Base-by-base conservation (phyloP, 2,888 invertebrate species). In the Conus canariensis region DNA sequence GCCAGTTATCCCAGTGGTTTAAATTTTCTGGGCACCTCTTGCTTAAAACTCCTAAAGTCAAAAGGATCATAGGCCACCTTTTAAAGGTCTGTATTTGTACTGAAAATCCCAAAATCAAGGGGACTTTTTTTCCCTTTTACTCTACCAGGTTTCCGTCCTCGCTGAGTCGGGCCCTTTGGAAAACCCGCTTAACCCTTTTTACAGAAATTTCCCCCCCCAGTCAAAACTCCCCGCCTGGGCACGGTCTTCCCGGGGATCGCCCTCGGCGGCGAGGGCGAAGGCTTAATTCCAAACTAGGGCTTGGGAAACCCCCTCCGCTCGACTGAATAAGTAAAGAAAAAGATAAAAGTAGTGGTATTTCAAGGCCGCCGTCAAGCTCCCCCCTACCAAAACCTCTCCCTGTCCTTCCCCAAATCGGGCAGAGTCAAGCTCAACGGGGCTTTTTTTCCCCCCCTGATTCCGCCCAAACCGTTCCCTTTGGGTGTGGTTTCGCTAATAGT, bases 371-470 rank as follows among this genome's bases (percentile, higher is more conserved):
- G n/a, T n/a, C n/a, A 9, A 9, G 10, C 64, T 64, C 64, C 64
- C 10, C 64, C 14, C 64, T 9, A 64, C 64, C 14, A 14, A 64
- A 64, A 64, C 87, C 90, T 85, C 89, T 91, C 83, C 88, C 80
- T 89, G 97, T 97, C 97, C 97, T 96, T 97, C 97, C 97, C 97
- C 97, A 97, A 97, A 97, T 97, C 97, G 97, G 97, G 97, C 97
- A 97, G 97, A 97, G 97, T 96, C 95, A 95, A 96, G 96, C 95
- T 96, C 96, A 96, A 96, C 96, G 97, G 64, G 64, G 97, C 97
- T 97, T 97, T 97, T 97, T 97, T 97, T 97, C 97, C 97, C 97
- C 97, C 97, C n/a, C n/a, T n/a, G n/a, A n/a, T n/a, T n/a, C n/a
- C n/a, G n/a, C n/a, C n/a, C n/a, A n/a, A n/a, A n/a, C n/a, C n/a